phyloP scores from a whole-genome alignment of 1,140 invertebrate species.

The Callitettix versicolor region DNA sequence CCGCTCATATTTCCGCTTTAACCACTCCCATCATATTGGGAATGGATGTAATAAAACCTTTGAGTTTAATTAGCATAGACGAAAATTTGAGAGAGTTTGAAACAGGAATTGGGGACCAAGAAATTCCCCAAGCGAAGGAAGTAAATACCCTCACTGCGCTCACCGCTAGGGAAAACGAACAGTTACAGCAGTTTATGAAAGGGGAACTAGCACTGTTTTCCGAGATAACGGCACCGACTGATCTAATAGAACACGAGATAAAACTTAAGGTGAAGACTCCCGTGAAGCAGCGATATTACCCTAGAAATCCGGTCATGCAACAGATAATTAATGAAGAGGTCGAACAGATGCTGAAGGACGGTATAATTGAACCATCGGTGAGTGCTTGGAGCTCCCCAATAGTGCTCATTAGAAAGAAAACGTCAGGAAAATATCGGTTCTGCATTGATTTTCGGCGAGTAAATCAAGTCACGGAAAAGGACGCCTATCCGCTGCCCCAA shows the following conservation, averaged over 20 bases:
- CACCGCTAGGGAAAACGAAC: too few relatives aligned
- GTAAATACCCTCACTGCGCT: too few relatives aligned
- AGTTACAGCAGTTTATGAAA: too few relatives aligned
- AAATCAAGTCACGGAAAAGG: conserved; percentile 33
- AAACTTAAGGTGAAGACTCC: neutral
- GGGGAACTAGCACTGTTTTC: neutral
- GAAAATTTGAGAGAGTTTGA: too few relatives aligned
- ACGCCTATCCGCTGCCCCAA: conserved; percentile 25
- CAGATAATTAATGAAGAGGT: conserved; percentile 19
- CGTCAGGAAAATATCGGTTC: conserved; percentile 34
- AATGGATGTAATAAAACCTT: too few relatives aligned
- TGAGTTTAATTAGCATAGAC: too few relatives aligned
- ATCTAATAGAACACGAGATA: conserved; percentile 6
- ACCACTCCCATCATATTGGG: too few relatives aligned
- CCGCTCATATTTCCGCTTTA: too few relatives aligned
- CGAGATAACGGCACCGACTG: neutral
- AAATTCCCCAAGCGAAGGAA: too few relatives aligned
- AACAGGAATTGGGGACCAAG: too few relatives aligned
- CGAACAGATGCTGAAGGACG: conserved; percentile 27
- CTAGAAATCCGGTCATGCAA: conserved; percentile 3
- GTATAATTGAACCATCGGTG: conserved; percentile 32
- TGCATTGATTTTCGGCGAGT: conserved; percentile 37
- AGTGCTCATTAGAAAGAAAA: conserved; percentile 40
- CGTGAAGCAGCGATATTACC: conserved; percentile 17
- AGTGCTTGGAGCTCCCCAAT: conserved; percentile 37